Evolutionary conservation across 2,888 invertebrate species (phyloP), one percentile per base, ranked within the genome.

Genomic region (Archips crataeganus): DNA sequence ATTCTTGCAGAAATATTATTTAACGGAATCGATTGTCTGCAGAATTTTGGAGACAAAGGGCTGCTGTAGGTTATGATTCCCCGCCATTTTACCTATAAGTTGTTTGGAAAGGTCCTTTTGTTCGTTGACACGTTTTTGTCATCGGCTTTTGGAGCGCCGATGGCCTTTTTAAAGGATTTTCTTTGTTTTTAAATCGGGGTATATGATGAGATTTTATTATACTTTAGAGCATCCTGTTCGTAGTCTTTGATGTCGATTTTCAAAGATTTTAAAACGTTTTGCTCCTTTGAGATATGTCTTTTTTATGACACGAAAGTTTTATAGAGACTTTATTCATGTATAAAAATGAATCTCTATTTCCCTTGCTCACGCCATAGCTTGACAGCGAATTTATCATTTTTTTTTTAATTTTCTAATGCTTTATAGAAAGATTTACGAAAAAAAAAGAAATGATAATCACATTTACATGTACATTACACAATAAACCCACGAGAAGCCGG

Each of bases 1-100:
- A 88, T 88, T 87, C 89, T 87, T 85, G 88, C 85, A 85, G 89
- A 87, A 92, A 90, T 90, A 91, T 89, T 90, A 90, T 90, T 87
- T 85, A 89, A 88, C 86, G 79, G 83, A 83, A 90, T 92, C 89
- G 92, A 91, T 92, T 87, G 85, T 83, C 76, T 79, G 75, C 82
- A 83, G 83, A 83, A 78, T 76, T 75, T 57, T 42, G 75, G 67
- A 82, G 82, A 88, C 86, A 90, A 90, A 89, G 84, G 82, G 80
- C 77, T 79, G 76, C 81, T 79, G 76, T 77, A 71, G 77, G 69
- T 84, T 82, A 85, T 84, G 85, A 74, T 88, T 87, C 82, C 82
- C 86, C 85, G 84, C 85, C 65, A 73, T 74, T 74, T 65, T 70
- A 74, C 64, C 74, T 77, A 79, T 82, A 82, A 84, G 80, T 85